These are phyloP conservation scores for Coptodon bakossiorum DNA, from an alignment of 2,113 vertebrate genomes.

Conservation along the genomic window DNA sequence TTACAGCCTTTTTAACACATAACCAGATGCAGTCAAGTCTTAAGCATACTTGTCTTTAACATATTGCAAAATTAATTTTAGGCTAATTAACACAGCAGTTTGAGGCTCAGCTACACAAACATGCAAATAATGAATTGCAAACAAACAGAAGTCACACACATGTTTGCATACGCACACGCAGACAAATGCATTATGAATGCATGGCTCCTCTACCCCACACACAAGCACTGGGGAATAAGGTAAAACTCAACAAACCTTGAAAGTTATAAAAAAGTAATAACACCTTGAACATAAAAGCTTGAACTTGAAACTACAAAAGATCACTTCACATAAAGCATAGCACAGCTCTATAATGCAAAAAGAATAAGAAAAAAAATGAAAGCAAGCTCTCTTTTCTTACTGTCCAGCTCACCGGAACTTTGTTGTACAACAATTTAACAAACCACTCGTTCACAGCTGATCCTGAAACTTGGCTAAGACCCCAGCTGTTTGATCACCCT, in stretches of 20 bases:
- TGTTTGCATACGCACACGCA: not conserved
- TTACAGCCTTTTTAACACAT: not conserved
- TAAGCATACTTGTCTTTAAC: not conserved
- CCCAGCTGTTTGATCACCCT: not conserved
- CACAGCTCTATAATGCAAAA: not conserved
- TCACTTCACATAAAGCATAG: not conserved
- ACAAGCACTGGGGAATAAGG: not conserved
- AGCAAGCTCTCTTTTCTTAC: not conserved
- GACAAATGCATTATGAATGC: not conserved
- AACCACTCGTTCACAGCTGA: not conserved
- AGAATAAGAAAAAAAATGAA: not conserved
- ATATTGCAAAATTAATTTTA: not conserved
- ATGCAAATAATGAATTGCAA: not conserved
- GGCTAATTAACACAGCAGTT: conserved; percentile 7
- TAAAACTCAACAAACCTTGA: not conserved
- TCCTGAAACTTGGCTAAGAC: not conserved
- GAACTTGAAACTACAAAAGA: not conserved
- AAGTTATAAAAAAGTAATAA: not conserved
- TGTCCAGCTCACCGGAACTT: not conserved
- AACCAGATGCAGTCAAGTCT: not conserved
- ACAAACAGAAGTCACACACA: not conserved
- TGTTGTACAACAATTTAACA: not conserved
- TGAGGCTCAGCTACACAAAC: not conserved
- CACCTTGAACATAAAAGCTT: not conserved
- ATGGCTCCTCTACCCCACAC: not conserved